Evolutionary conservation across 2,888 invertebrate genomes (phyloP), one percentile per base, ranked within the genome.

Genomic region (Oscheius onirici): DNA sequence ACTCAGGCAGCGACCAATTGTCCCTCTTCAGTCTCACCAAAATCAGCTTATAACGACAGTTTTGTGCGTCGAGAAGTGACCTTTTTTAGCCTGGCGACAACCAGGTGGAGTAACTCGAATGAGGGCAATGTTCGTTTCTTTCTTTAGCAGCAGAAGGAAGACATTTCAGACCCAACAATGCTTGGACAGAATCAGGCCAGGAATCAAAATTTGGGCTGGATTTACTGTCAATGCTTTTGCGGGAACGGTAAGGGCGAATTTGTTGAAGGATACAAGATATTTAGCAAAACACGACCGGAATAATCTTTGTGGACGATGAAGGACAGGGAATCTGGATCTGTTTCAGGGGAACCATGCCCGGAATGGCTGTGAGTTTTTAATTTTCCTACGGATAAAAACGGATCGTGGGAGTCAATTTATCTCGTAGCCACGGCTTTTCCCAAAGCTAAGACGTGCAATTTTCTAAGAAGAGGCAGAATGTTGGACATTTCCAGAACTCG

Each of bases 1-100:
- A 72, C 73, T 0, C 24, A 72, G 3, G 60, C 71, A 26, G 3
- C 10, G 0, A 55, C 71, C 34, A 78, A 78, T 41, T 78, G 78
- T 43, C 78, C 78, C 0, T 13, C 44, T 49, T 8, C 22, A 20
- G 1, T 28, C 8, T 46, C 43, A 0, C 44, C 69, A 1, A 68
- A 72, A 1, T 68, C 57, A 5, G 61, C 58, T 28, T 77, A 77
- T 43, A 77, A 68, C 28, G 71, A 71, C 49, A 66, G 22, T 20
- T 71, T 71, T 41, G 57, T 60, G 28, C 65, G 77, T 46, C 71
- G 66, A 13, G 70, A 73, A 49, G 65, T 75, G 1, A 51, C 72
- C 1, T 67, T 67, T 17, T 78, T 76, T 40, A 65, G 72, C 43
- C 70, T 73, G 44, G 78, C 78, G 15, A 73, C 72, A 1, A 78